Conservation (phyloP, 2,113 vertebrate genomes). For the Syrrhaptes paradoxus region DNA sequence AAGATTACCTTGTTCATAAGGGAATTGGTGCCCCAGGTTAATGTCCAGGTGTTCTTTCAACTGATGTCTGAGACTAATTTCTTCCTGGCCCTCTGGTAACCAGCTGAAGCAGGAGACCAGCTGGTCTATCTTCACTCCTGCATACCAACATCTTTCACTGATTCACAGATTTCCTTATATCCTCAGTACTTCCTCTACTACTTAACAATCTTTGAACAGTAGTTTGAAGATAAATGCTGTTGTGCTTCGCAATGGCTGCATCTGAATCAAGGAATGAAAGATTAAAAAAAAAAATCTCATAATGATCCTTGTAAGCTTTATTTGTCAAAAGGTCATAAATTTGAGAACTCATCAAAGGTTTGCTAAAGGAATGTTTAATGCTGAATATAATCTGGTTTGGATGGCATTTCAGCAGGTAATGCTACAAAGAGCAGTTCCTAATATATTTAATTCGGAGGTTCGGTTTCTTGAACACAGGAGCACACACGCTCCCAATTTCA, state of each 20-base stretch:
- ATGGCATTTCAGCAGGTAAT: neutral
- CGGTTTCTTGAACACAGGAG: neutral
- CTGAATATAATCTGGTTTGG: neutral
- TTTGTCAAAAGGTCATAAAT: slow-evolving; percentile 1
- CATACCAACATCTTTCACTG: slow-evolving; percentile 80
- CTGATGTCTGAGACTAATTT: slow-evolving; percentile 82
- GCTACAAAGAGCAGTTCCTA: neutral
- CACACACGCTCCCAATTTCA: neutral
- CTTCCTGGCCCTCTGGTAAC: slow-evolving; percentile 81
- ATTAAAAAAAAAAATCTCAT: neutral
- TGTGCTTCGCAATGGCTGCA: slow-evolving; percentile 19
- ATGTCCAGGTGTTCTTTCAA: slow-evolving; percentile 81
- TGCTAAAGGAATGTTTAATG: neutral
- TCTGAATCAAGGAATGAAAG: neutral
- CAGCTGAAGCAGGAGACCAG: slow-evolving; percentile 76
- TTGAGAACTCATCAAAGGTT: neutral
- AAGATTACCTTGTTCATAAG: slow-evolving; percentile 79
- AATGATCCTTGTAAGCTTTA: neutral
- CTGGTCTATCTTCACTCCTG: slow-evolving; percentile 75
- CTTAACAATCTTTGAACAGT: slow-evolving; percentile 44
- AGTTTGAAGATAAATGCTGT: slow-evolving; percentile 45
- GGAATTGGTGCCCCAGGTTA: slow-evolving; percentile 78
- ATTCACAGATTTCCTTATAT: slow-evolving; percentile 76
- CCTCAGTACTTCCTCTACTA: slow-evolving; percentile 73
- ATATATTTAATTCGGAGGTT: neutral